Conservation (phyloP, 2,888 invertebrate species). For the Nomada ferruginata region DNA sequence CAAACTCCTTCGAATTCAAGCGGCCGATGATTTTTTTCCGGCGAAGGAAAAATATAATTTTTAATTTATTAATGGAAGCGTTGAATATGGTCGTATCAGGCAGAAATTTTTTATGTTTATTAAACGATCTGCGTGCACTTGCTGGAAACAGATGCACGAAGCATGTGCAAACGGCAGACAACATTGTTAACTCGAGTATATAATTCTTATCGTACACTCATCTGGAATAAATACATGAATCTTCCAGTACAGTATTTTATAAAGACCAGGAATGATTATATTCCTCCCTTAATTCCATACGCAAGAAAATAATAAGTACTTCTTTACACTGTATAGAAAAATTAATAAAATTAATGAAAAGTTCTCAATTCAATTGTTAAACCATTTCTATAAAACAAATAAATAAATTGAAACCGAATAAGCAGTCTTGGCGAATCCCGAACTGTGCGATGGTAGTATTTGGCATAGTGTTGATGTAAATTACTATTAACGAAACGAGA, state of each 20-base stretch:
- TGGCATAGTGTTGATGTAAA: conserved; percentile 49
- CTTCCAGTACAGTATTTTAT: background rate
- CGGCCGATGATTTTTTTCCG: background rate
- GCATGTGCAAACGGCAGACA: background rate
- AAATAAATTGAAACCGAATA: background rate
- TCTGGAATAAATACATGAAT: background rate
- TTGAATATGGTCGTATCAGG: too few species aligned
- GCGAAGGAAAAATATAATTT: too few species aligned
- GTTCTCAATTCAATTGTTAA: background rate
- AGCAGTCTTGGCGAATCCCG: background rate
- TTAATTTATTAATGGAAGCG: too few species aligned
- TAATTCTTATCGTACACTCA: background rate
- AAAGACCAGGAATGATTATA: background rate
- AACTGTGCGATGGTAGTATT: background rate
- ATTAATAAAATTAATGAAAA: too few species aligned
- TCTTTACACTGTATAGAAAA: too few species aligned
- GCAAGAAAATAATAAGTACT: too few species aligned
- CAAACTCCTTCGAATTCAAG: background rate
- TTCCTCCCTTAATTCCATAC: too few species aligned
- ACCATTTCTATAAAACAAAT: background rate
- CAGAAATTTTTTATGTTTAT: too few species aligned
- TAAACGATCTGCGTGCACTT: too few species aligned
- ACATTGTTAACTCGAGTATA: background rate
- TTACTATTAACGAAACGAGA: conserved; percentile 53
- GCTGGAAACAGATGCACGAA: too few species aligned